These are phyloP conservation scores for Etheostoma perlongum DNA, from an alignment of 2,797 vertebrate species.

Conservation along the genomic window DNA sequence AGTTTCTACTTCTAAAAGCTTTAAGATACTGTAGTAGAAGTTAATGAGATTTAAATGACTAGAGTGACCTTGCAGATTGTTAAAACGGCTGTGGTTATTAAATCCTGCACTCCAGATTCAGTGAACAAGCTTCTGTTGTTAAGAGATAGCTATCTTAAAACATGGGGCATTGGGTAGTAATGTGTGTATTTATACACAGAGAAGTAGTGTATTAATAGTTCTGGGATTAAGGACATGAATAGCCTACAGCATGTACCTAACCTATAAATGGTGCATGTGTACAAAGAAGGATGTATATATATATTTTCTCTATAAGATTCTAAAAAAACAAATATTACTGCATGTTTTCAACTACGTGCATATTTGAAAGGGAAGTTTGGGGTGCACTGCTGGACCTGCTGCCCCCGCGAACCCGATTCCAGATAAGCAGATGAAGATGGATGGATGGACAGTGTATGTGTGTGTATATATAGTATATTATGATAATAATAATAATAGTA, in stretches of 20 bases:
- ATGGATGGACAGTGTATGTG: too few species aligned
- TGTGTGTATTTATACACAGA: conserved; percentile 17
- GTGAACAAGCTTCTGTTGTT: conserved; percentile 28
- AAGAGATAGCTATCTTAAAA: conserved; percentile 31
- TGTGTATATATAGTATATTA: too few species aligned
- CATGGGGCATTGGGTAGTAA: conserved; percentile 11
- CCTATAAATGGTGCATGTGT: conserved; percentile 17
- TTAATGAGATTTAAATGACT: conserved; percentile 44
- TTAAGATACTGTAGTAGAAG: background rate
- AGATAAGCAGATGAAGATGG: too few species aligned
- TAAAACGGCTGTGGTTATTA: conserved; percentile 14
- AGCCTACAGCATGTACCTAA: conserved; percentile 17
- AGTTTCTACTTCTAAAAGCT: background rate
- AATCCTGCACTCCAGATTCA: conserved; percentile 16
- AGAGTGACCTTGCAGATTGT: background rate
- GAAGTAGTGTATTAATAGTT: conserved; percentile 36
- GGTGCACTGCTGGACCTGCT: too few species aligned
- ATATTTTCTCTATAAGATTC: conserved; percentile 5
- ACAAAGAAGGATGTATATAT: conserved; percentile 35
- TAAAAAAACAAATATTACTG: conserved; percentile 6
- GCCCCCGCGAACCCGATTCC: too few species aligned
- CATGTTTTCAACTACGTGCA: background rate
- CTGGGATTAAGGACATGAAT: conserved; percentile 34
- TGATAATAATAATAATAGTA: too few species aligned
- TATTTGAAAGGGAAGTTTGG: background rate